phyloP scores from a whole-genome alignment of 2,888 invertebrate species.

The Euphydryas editha region DNA sequence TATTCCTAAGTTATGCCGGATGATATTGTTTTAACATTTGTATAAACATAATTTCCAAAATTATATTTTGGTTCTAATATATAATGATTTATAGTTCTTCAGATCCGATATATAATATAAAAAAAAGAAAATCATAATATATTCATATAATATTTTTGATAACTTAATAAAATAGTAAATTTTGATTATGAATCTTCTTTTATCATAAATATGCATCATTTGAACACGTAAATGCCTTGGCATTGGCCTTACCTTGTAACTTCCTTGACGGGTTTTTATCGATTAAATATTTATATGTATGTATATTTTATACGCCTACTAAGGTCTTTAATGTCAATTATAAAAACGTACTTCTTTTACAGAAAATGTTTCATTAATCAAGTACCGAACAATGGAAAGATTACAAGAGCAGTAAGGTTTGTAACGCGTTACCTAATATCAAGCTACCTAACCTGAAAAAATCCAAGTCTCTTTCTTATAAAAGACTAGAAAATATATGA shows the following conservation, averaged over 20 bases:
- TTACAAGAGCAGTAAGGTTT: no score
- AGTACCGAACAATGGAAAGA: neutral
- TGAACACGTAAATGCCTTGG: conserved; percentile 26
- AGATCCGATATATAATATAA: no score
- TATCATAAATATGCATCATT: neutral
- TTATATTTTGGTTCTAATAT: neutral
- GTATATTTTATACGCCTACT: conserved; percentile 11
- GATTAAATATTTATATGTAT: no score
- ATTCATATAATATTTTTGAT: neutral
- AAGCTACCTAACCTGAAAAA: no score
- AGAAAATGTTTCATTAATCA: neutral
- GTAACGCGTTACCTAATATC: no score
- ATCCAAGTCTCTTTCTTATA: no score
- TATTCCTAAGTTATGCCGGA: neutral
- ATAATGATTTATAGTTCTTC: no score
- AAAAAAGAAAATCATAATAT: neutral
- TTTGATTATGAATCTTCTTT: neutral
- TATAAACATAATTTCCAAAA: neutral
- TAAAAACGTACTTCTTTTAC: neutral
- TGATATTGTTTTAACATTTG: neutral
- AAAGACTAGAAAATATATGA: no score
- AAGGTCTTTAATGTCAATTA: neutral
- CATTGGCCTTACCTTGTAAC: conserved; percentile 36
- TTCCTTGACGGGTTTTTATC: conserved; percentile 29
- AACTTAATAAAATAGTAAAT: neutral